Evolutionary conservation across 2,113 vertebrate genomes (phyloP).

Genomic region (Myrmecophaga tridactyla): DNA sequence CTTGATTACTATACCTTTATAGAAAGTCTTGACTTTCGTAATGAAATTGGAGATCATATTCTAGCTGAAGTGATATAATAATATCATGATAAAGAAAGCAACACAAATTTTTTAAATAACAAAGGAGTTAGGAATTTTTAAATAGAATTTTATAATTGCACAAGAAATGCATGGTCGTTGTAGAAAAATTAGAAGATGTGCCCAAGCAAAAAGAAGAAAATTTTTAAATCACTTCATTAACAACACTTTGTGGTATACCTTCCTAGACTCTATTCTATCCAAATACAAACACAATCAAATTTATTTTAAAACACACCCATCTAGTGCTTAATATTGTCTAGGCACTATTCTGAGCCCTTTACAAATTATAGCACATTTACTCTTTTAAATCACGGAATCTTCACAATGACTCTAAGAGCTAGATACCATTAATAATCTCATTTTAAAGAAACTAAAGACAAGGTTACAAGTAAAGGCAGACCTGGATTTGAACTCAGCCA

Average conservation of each 20-base stretch:
- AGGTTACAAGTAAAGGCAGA: not conserved
- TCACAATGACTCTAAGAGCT: not conserved
- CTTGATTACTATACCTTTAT: not conserved
- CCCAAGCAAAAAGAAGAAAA: not conserved
- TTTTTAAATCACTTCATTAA: not conserved
- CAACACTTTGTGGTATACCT: not conserved
- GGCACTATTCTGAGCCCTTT: not conserved
- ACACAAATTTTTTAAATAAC: constrained; percentile 1
- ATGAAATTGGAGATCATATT: not conserved
- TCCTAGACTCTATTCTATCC: not conserved
- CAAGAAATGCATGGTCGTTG: not conserved
- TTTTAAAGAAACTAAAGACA: not conserved
- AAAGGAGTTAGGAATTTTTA: not conserved
- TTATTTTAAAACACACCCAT: not conserved
- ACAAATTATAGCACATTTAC: not conserved
- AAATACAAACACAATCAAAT: not conserved
- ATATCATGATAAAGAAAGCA: not conserved
- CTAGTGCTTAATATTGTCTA: not conserved
- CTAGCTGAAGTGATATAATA: not conserved
- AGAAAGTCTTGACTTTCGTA: constrained; percentile 29
- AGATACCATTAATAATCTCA: not conserved
- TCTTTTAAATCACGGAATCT: not conserved
- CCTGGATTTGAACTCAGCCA: not conserved
- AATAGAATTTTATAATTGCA: not conserved
- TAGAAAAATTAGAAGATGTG: not conserved